Evolutionary conservation across 2,113 vertebrate genomes (phyloP).

Genomic region (Bos javanicus): DNA sequence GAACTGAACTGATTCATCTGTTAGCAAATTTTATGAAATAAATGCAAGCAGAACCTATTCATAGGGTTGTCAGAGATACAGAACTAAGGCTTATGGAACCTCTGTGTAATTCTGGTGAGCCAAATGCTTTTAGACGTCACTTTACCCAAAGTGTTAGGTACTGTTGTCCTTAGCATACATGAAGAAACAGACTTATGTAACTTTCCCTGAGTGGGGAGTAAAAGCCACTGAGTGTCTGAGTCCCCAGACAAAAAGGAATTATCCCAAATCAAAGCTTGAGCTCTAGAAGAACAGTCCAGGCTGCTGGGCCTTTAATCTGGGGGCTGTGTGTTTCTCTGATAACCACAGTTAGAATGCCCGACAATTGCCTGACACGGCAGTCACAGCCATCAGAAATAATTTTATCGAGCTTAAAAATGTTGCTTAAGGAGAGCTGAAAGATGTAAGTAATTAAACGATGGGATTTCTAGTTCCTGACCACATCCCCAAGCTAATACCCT

Average conservation of each 20-base stretch:
- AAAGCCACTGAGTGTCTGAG: not conserved
- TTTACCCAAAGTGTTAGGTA: not conserved
- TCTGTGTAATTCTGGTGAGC: not conserved
- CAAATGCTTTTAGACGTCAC: not conserved
- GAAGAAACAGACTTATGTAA: not conserved
- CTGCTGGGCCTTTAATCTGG: not conserved
- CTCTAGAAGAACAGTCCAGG: not conserved
- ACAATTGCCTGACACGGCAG: not conserved
- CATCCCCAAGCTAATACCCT: not conserved
- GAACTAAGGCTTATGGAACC: not conserved
- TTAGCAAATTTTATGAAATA: not conserved
- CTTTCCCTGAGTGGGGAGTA: not conserved
- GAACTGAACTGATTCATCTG: not conserved
- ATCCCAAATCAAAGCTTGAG: not conserved
- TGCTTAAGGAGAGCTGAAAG: conserved; percentile 51
- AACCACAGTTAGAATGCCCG: not conserved
- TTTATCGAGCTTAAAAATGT: not conserved
- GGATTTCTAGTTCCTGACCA: not conserved
- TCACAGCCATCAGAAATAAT: not conserved
- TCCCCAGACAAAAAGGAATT: not conserved
- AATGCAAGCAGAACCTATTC: not conserved
- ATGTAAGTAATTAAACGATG: conserved; percentile 29
- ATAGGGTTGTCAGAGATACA: not conserved
- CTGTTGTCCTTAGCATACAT: not conserved
- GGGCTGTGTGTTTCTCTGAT: not conserved